Conservation (phyloP, 1,140 invertebrate genomes). For the Cydia fagiglandana region DNA sequence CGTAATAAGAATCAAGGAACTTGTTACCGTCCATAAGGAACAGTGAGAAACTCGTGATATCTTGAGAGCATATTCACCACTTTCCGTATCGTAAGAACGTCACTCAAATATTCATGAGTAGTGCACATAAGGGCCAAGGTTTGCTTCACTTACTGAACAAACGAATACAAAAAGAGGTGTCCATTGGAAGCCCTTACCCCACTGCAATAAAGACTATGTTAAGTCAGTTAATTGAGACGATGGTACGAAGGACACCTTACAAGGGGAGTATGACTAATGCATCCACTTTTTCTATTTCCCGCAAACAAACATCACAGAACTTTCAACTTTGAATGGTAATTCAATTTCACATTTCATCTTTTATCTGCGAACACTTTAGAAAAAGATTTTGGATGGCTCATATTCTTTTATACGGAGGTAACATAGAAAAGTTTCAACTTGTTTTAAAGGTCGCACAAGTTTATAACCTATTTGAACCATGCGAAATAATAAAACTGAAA, state of each 20-base stretch:
- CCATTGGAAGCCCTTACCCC: not conserved
- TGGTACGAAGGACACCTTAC: conserved; percentile 44
- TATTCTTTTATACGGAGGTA: not conserved
- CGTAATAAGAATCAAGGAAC: conserved; percentile 28
- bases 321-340: conserved; percentile 59
- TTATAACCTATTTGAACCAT: not conserved
- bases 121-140: conserved; percentile 46
- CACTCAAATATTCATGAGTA: conserved; percentile 68
- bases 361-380: conserved; percentile 33
- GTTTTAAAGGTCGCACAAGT: not conserved
- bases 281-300: conserved; percentile 59
- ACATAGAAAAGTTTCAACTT: not conserved
- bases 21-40: conserved; percentile 29
- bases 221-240: conserved; percentile 33
- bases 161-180: not conserved
- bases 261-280: conserved; percentile 56
- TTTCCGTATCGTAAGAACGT: conserved; percentile 50
- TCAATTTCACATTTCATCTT: conserved; percentile 58
- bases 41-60: conserved; percentile 28
- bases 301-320: conserved; percentile 63
- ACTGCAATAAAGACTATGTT: not conserved
- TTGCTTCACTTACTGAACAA: conserved; percentile 37
- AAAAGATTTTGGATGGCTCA: not conserved
- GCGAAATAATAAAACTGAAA: too few species aligned
- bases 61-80: conserved; percentile 38